Evolutionary conservation across 2,113 vertebrate genomes (phyloP).

Genomic region (Acanthisitta chloris): DNA sequence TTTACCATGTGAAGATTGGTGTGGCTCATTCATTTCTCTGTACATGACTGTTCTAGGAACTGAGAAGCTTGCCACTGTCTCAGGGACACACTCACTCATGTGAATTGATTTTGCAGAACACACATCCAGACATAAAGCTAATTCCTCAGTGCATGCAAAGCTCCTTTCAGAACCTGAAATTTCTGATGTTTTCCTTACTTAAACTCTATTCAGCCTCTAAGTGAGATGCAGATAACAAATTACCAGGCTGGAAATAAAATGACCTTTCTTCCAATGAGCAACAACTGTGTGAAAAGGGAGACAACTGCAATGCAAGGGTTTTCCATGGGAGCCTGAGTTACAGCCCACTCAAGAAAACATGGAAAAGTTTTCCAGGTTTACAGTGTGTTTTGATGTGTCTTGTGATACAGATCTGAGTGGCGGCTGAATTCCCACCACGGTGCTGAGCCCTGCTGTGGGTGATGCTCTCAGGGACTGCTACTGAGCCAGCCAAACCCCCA

Average conservation of each 20-base stretch:
- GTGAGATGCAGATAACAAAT: neutral
- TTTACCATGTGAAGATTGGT: neutral
- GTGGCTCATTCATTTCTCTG: neutral
- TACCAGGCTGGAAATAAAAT: neutral
- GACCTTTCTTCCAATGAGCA: neutral
- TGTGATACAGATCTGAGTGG: neutral
- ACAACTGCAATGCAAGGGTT: neutral
- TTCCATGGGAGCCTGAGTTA: neutral
- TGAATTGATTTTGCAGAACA: neutral
- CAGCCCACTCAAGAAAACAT: neutral
- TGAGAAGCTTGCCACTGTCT: neutral
- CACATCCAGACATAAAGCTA: neutral
- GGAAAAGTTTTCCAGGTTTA: neutral
- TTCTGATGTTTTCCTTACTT: neutral
- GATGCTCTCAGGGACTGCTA: neutral
- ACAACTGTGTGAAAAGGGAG: neutral
- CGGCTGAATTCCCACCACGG: neutral
- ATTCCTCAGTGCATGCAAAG: neutral
- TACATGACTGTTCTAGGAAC: neutral
- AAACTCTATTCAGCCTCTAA: neutral
- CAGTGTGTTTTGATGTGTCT: neutral
- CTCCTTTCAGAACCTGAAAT: neutral
- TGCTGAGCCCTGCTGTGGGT: neutral
- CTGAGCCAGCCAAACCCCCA: neutral
- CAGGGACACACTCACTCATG: rapidly evolving